Evolutionary conservation across 30 jellyfish, hydroid and myxozoan genomes (phyloP), one percentile per base, ranked within the genome.

Genomic region (Haliclystus octoradiatus): DNA sequence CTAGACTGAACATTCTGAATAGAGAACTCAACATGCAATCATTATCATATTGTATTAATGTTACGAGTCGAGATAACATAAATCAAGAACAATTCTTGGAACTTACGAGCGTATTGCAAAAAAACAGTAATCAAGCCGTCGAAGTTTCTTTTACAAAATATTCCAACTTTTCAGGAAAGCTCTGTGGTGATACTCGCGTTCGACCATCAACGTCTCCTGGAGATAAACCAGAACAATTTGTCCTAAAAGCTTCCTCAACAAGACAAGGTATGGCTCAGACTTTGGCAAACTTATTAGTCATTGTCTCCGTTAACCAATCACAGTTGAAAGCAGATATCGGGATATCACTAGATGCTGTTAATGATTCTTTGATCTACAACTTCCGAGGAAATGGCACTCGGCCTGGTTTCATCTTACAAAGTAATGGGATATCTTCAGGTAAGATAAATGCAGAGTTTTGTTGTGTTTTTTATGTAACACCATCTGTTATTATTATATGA

Each of bases 341-440:
- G 14, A 19, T 5, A 19, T 9, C 57, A 5, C 14, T 19, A 40
- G 19, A 5, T 5, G 57, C 19, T 40, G 15, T 30, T 1, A 65
- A 65, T 1, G 63, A 80, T 31, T 28, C 84, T 24, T 31, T 80
- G 70, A 24, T 31, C 2, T 27, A 60, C 14, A 71, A 71, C 12
- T 80, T 80, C 60, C 34, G 28, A 14, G 93, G 93, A 13, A 73
- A 80, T 2, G 9, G 52, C 1, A 66, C 83, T 47, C 51, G n/a
- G 14, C 66, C 62, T 14, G 93, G 93, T 15, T 80, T 61, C 30
- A 50, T 27, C 33, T 25, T 66, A 53, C 84, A 80, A 27, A 70
- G 35, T 62, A 72, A 80, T 63, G 93, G 93, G n/a, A 65, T 80
- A 63, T 47, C 81, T 28, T 71, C 85, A 33, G 66, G 93, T 80